These are phyloP conservation scores for Syrmaticus mikado DNA, from an alignment of 2,113 vertebrate genomes.

Conservation along the genomic window DNA sequence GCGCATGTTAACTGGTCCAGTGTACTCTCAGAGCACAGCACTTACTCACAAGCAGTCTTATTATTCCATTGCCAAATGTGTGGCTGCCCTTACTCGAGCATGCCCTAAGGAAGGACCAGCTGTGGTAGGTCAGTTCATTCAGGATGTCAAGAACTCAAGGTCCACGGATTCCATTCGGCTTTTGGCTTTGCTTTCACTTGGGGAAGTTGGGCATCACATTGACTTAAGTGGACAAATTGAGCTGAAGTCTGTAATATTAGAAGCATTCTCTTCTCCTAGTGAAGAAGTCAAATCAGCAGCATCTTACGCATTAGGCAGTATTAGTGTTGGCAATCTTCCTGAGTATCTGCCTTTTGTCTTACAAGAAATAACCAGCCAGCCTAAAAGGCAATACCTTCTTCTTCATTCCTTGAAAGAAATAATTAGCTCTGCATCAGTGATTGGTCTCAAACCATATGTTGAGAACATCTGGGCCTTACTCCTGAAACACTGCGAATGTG, in stretches of 20 bases:
- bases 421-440: slow-evolving; percentile 94
- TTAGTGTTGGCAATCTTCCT: slow-evolving; percentile 97
- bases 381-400: slow-evolving; percentile 96
- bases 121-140: slow-evolving; percentile 98
- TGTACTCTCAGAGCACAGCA: slow-evolving; percentile 93
- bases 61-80: slow-evolving; percentile 98
- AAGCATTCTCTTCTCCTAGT: slow-evolving; percentile 96
- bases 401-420: slow-evolving; percentile 99
- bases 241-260: slow-evolving; percentile 96
- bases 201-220: slow-evolving; percentile 97
- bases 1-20: slow-evolving; percentile 95
- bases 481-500: slow-evolving; percentile 96
- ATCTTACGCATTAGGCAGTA: slow-evolving; percentile 95
- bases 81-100: slow-evolving; percentile 95
- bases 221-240: slow-evolving; percentile 96
- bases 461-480: slow-evolving; percentile 96
- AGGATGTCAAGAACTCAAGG: slow-evolving; percentile 98
- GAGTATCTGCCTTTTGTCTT: slow-evolving; percentile 98
- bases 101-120: slow-evolving; percentile 96
- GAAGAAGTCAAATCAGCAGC: slow-evolving; percentile 99
- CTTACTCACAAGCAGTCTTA: slow-evolving; percentile 99
- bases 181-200: slow-evolving; percentile 93
- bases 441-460: slow-evolving; percentile 95
- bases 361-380: slow-evolving; percentile 97
- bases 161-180: slow-evolving; percentile 98